A percentile compares a stretch with the other conserved stretches of the same genome.
Conservation (phyloP, 1,140 invertebrate species). For the Drosophila hydei region DNA sequence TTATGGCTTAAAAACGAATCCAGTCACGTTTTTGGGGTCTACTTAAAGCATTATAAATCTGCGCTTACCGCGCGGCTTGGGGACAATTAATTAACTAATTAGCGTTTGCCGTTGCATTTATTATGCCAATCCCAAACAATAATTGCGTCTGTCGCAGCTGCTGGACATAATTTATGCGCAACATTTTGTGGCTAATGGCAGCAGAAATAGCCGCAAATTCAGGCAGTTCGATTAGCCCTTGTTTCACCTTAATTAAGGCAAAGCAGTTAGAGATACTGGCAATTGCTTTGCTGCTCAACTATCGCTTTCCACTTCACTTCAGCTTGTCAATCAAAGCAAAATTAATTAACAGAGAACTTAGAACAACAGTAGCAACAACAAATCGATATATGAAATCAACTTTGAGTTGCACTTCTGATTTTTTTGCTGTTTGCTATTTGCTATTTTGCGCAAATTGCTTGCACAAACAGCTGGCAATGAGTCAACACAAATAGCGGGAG, state of each 20-base stretch:
- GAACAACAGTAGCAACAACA: constrained; percentile 7
- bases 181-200: constrained; percentile 8
- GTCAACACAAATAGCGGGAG: constrained; percentile 52
- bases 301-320: not conserved
- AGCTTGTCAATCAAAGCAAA: constrained; percentile 65
- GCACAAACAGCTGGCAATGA: constrained; percentile 38
- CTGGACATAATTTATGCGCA: constrained; percentile 46
- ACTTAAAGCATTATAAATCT: constrained; percentile 6
- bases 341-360: constrained; percentile 58
- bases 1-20: constrained; percentile 25
- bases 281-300: not conserved
- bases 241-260: constrained; percentile 70
- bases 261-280: constrained; percentile 9
- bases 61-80: not conserved
- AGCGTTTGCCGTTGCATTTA: constrained; percentile 21
- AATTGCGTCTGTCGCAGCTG: constrained; percentile 27
- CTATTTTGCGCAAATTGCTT: constrained; percentile 35
- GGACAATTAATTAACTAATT: constrained; percentile 68
- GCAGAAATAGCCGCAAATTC: constrained; percentile 28
- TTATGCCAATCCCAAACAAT: constrained; percentile 21
- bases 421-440: constrained; percentile 11
- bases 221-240: constrained; percentile 72
- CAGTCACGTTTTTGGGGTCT: constrained; percentile 53
- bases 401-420: constrained; percentile 38
- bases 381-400: constrained; percentile 49